phyloP scores from a whole-genome alignment of 2,113 vertebrate genomes.

The Pseudopipra pipra region DNA sequence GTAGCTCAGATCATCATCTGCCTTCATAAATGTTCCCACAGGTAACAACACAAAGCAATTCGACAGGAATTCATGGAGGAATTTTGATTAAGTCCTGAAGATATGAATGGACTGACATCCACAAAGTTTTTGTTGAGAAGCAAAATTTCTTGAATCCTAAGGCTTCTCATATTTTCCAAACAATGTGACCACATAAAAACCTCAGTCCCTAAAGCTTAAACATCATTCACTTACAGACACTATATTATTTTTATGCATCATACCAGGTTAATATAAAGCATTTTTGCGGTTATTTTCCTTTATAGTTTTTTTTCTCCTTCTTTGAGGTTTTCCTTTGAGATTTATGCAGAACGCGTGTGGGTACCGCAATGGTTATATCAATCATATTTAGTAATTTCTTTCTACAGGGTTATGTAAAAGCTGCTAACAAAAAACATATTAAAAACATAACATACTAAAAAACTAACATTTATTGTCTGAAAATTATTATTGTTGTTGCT shows the following conservation, averaged over 20 bases:
- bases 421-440: background rate
- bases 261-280: slow-evolving; percentile 39
- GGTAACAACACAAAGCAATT: slow-evolving; percentile 50
- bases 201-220: slow-evolving; percentile 46
- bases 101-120: slow-evolving; percentile 11
- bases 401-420: background rate
- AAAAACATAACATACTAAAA: background rate
- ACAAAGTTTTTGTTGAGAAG: slow-evolving; percentile 48
- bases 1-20: slow-evolving; percentile 36
- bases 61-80: slow-evolving; percentile 29
- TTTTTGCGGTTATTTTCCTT: slow-evolving; percentile 58
- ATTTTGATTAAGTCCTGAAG: slow-evolving; percentile 48
- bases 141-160: slow-evolving; percentile 28
- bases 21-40: slow-evolving; percentile 45
- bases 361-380: slow-evolving; percentile 23
- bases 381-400: slow-evolving; percentile 22
- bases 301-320: background rate
- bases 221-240: slow-evolving; percentile 8
- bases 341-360: slow-evolving; percentile 19
- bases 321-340: slow-evolving; percentile 55
- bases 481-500: background rate
- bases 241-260: slow-evolving; percentile 56
- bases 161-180: slow-evolving; percentile 63
- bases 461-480: background rate
- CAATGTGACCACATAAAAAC: slow-evolving; percentile 58